Evolutionary conservation across 2,113 vertebrate species (phyloP).

Genomic region (Pseudorasbora parva): DNA sequence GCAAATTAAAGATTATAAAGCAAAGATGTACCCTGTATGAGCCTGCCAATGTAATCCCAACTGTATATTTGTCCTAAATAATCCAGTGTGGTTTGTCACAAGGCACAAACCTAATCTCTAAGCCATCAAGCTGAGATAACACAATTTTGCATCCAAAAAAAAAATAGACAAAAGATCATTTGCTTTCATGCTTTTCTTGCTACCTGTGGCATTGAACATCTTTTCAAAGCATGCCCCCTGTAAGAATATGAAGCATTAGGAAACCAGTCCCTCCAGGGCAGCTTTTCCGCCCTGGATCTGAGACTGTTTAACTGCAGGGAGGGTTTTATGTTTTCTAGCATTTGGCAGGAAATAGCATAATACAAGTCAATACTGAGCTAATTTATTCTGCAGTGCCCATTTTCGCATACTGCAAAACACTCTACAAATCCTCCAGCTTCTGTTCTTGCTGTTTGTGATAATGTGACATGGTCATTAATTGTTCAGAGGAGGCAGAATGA

Average conservation of each 20-base stretch:
- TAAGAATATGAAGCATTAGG: constrained; percentile 39
- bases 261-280: constrained; percentile 44
- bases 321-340: constrained; percentile 9
- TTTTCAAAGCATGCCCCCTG: not conserved
- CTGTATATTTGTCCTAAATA: constrained; percentile 25
- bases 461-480: constrained; percentile 38
- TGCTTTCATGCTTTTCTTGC: not conserved
- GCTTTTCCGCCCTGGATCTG: constrained; percentile 26
- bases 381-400: constrained; percentile 34
- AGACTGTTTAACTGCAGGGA: constrained; percentile 46
- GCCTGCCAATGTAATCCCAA: constrained; percentile 16
- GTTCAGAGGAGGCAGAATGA: not conserved
- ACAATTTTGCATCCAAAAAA: not conserved
- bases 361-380: constrained; percentile 12
- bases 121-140: not conserved
- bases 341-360: constrained; percentile 17
- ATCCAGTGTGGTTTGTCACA: constrained; percentile 17
- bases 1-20: constrained; percentile 33
- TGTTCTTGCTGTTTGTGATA: constrained; percentile 22
- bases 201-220: constrained; percentile 38
- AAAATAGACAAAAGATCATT: not conserved
- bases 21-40: not conserved
- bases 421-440: constrained; percentile 16
- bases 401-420: constrained; percentile 13
- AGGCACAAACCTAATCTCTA: not conserved